Base-by-base conservation (phyloP, 2,797 vertebrate genomes). In the Eleutherodactylus coqui region DNA sequence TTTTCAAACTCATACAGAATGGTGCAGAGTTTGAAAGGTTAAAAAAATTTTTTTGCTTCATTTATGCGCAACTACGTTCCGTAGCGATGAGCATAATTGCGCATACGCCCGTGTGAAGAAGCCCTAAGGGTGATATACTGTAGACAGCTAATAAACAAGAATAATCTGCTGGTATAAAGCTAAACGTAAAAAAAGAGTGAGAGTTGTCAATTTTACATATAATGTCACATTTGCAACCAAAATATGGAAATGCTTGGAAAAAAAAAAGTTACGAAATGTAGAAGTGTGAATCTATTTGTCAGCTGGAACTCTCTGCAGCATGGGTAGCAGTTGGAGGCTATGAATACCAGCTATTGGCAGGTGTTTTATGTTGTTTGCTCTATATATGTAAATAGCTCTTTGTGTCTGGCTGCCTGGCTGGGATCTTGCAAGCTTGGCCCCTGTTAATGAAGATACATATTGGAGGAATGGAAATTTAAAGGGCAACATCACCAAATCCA, bases 381-480 rank as follows among this genome's bases (percentile, higher is more conserved):
- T 78, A 60, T 78, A 5, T 41, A 60, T 78, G 51, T 78, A 58
- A 58, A 78, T 60, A 78, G 53, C 76, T 41, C 53, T 58, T 78
- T 77, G 75, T 77, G 47, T 51, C 75, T 53, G 49, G 75, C 49
- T 77, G 34, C 36, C 76, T 73, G 69, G 69, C 69, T 78, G 76
- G 41, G 53, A 49, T 78, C 51, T 41, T 17, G 34, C 76, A 34
- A 41, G 55, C 76, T 27, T 60, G 38, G 21, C 53, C 53, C 36
- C 76, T 17, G 51, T 60, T 58, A 58, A 41, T 51, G 75, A 47
- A 19, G 75, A 76, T 53, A 76, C 75, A 36, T 51, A 41, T 17
- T 78, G 53, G 8, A 29, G 38, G 38, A 58, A 55, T 78, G 55
- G 41, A 36, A 77, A 60, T 78, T 78, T 27, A 60, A 58, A 60